phyloP scores from a whole-genome alignment of 2,888 invertebrate genomes.

The Cerastis rubricosa region DNA sequence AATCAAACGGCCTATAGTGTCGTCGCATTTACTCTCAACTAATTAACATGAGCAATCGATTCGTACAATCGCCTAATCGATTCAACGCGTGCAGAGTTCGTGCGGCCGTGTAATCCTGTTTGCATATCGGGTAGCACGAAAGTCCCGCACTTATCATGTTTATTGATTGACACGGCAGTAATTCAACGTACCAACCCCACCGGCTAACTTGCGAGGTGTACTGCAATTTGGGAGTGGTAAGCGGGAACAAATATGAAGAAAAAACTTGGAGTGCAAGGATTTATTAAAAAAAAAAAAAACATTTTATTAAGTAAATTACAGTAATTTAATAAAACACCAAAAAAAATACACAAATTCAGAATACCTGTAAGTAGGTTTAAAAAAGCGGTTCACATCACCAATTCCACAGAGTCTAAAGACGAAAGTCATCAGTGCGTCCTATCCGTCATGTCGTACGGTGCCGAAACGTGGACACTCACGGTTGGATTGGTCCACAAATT shows the following conservation, averaged over 20 bases:
- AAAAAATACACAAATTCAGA: neutral
- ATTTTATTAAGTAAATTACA: neutral
- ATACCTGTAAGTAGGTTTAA: neutral
- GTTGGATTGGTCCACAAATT: too few species aligned
- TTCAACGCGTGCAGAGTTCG: slow-evolving; percentile 80
- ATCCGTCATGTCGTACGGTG: too few species aligned
- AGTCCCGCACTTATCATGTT: slow-evolving; percentile 90
- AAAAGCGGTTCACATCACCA: too few species aligned
- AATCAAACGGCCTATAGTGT: slow-evolving; percentile 45
- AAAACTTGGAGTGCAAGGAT: neutral
- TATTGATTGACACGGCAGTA: slow-evolving; percentile 91
- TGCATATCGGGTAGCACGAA: slow-evolving; percentile 89
- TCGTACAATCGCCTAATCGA: slow-evolving; percentile 74
- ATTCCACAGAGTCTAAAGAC: too few species aligned
- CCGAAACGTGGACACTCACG: too few species aligned
- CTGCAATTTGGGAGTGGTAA: slow-evolving; percentile 57
- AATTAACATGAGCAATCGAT: slow-evolving; percentile 74
- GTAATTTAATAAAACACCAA: neutral
- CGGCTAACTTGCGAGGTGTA: slow-evolving; percentile 66
- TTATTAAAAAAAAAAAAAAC: neutral
- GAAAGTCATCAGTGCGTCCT: too few species aligned
- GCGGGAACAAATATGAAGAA: slow-evolving; percentile 61
- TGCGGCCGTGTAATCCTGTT: slow-evolving; percentile 85
- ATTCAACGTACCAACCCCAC: slow-evolving; percentile 84
- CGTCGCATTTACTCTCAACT: slow-evolving; percentile 60